Evolutionary conservation across 2,888 invertebrate species (phyloP).

Genomic region (Eristalis tenax): DNA sequence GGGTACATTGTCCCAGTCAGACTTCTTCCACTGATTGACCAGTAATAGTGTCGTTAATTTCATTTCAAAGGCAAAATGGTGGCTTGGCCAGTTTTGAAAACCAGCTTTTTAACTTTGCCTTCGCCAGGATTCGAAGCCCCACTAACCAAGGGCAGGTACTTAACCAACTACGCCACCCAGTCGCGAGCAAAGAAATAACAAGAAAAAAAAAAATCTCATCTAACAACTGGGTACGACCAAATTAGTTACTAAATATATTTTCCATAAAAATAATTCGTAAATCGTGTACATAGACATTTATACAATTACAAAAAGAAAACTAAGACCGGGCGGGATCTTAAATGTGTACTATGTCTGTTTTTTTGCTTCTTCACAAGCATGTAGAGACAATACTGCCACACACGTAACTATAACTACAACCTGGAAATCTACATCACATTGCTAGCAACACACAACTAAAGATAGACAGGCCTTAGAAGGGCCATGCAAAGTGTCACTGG

Average conservation of each 20-base stretch:
- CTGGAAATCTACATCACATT: conserved; percentile 64
- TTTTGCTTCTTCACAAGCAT: conserved; percentile 38
- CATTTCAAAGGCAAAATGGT: no score
- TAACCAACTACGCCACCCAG: no score
- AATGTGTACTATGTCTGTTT: conserved; percentile 15
- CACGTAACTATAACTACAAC: conserved; percentile 49
- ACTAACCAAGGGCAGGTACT: no score
- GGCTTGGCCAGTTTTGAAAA: no score
- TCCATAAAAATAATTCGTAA: conserved; percentile 70
- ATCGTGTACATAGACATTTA: conserved; percentile 70
- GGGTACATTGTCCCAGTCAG: no score
- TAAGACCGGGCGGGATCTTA: conserved; percentile 46
- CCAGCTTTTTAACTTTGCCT: no score
- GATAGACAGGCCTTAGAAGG: neutral
- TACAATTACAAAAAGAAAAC: conserved; percentile 57
- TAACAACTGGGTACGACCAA: conserved; percentile 47
- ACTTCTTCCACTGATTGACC: no score
- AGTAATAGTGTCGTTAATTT: no score
- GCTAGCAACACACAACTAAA: conserved; percentile 45
- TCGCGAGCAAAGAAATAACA: neutral
- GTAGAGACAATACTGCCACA: conserved; percentile 40
- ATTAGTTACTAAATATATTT: conserved; percentile 68
- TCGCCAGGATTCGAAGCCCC: no score
- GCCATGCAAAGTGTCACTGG: neutral
- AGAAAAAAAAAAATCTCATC: neutral